Evolutionary conservation across 2,113 vertebrate species (phyloP), one percentile per base, ranked within the genome.

Genomic region (Myotis davidii): DNA sequence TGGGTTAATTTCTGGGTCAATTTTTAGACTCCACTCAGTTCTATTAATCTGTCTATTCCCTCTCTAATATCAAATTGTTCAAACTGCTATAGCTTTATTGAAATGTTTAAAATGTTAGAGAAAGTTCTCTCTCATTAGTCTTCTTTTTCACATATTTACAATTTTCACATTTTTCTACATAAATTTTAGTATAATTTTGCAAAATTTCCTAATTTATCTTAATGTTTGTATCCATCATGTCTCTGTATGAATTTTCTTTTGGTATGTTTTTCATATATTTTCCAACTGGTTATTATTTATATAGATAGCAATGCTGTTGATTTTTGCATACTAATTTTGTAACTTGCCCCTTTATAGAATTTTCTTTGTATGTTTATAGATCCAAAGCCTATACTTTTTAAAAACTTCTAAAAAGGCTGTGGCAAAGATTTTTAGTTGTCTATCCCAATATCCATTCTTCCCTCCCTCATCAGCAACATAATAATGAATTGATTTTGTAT

Each of bases 181-280:
- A 87, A 88, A 84, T 45, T 72, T 86, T 87, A 95, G 64, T 72
- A 70, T 73, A 85, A 48, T 61, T 91, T 82, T 52, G 9, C 52
- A 85, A 90, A 90, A 84, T 79, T 50, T 78, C 54, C 76, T 91
- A 93, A 91, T 12, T 65, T 65, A 78, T 37, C 67, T 59, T 85
- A 54, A 78, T 45, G 34, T n/a, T n/a, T 77, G 5, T 78, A 78
- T 78, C 48, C 11, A 77, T 48, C 37, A 27, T 23, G 17, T 76
- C 42, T 73, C 88, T 94, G n/a, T 37, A 72, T 32, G 21, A 52
- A 54, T 95, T 90, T 81, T 91, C 61, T 85, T 77, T 92, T 86
- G 17, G n/a, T 61, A 48, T 52, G 10, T 48, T 85, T 74, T 85
- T 94, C 32, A 87, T 65, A 82, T 59, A 72, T 82, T 87, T 93